Base-by-base conservation (phyloP, 1,140 invertebrate genomes). In the Drosophila gunungcola region DNA sequence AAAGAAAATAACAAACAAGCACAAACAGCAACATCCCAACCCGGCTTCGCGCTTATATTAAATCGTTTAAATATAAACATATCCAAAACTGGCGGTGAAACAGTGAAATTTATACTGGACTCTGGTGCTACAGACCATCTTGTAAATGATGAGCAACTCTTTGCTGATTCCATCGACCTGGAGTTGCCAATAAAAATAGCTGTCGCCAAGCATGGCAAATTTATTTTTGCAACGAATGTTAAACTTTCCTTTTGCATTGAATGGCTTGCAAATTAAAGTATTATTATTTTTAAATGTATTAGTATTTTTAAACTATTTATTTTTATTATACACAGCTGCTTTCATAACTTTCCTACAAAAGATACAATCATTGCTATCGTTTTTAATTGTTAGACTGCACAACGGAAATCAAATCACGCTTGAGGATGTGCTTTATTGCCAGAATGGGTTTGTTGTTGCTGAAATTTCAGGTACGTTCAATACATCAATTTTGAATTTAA, bases 271-370 rank as follows among this genome's bases (percentile, higher is more conserved):
- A 55, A n/a, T 27, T 41, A 3, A 10, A 16, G 12, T 42, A 9
- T 45, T 45, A 43, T 10, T 54, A 54, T 41, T 54, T 54, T 41
- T 54, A 34, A 29, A 25, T 21, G n/a, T n/a, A n/a, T n/a, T n/a
- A n/a, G n/a, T n/a, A n/a, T n/a, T n/a, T n/a, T n/a, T n/a, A n/a
- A n/a, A n/a, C n/a, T 13, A 53, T 36, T 27, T 41, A 27, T 41
- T n/a, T 39, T 27, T 13, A 42, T 56, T 10, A 10, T 21, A 45
- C 21, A 45, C 16, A 2, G 7, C 5, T 53, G 54, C 48, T 54
- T 73, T 76, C 13, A 85, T 39, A 25, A 82, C 73, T 73, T 89
- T 91, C 21, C 25, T 52, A 46, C 79, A n/a, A n/a, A n/a, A n/a
- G n/a, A n/a, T 85, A 12, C 82, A 85, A 38, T 82, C 79, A 10